Evolutionary conservation across 1,140 invertebrate genomes (phyloP), one percentile per base, ranked within the genome.

Genomic region (Temnothorax nylanderi): DNA sequence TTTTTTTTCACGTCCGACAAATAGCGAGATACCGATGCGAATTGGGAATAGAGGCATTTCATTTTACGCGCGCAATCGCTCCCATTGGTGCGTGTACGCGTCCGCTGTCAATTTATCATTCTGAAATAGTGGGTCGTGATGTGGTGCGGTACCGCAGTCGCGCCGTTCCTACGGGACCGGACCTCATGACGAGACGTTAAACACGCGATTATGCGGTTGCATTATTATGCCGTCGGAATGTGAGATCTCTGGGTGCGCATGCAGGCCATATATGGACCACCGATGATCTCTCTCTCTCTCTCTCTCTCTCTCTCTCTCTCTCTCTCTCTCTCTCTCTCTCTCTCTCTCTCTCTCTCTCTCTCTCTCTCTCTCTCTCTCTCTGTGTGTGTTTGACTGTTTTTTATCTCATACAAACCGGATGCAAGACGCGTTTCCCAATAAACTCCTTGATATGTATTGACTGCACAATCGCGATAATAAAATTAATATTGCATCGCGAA

Each of bases 21-120:
- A 65, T 37, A 21, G 21, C 16, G 21, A 74, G 41, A 84, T 60
- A 84, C 74, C 49, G 76, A 34, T 13, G 65, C 49, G 54, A 84
- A 32, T 71, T 60, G 26, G 76, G 64, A 65, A 49, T 49, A 56
- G 47, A 72, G 64, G 88, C 67, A 77, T 85, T 84, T 90, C 89
- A 90, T 90, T 90, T 90, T 81, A 67, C 86, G 87, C 75, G 86
- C 44, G 18, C 86, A 72, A 91, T 86, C 72, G 65, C 76, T 88
- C 87, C 77, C 64, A 82, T 77, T 75, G 86, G 72, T 86, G 65
- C 47, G 88, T 60, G 49, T 67, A 75, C 58, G 78, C 85, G 77
- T 90, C 58, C 85, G 78, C 78, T 87, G 88, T 90, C 88, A 89
- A 87, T 90, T 90, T 90, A 90, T 90, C 88, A 90, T 87, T 77